A percentile compares a stretch with the other conserved stretches of the same genome.
Conservation (phyloP, 2,797 vertebrate genomes). For the Megalops cyprinoides region DNA sequence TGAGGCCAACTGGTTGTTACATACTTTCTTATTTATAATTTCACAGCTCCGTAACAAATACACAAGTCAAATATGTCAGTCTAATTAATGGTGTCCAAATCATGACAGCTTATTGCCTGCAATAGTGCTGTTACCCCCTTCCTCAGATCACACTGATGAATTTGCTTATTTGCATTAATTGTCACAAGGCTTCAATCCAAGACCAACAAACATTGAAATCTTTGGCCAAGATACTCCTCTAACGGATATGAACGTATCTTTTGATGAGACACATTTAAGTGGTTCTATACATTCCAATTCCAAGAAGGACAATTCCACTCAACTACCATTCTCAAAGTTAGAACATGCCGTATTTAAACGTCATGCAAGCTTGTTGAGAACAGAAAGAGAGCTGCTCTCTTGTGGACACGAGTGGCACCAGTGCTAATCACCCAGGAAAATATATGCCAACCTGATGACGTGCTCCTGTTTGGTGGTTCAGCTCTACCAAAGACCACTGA, state of each 20-base stretch:
- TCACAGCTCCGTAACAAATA: not conserved
- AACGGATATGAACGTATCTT: not conserved
- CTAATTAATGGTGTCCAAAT: not conserved
- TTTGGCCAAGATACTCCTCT: not conserved
- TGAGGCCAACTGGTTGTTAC: not conserved
- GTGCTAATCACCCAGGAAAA: not conserved
- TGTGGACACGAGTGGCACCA: not conserved
- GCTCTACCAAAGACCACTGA: not conserved
- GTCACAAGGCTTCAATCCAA: not conserved
- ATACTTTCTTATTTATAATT: not conserved
- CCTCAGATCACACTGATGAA: not conserved
- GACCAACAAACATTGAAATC: not conserved
- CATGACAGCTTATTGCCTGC: not conserved
- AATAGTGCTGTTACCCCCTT: not conserved
- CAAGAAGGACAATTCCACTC: not conserved
- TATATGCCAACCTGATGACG: not conserved
- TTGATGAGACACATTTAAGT: not conserved
- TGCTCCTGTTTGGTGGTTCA: not conserved
- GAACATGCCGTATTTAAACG: not conserved
- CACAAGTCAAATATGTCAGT: not conserved
- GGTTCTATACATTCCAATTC: not conserved
- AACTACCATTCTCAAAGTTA: not conserved
- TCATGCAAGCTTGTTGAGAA: not conserved
- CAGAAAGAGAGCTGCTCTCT: not conserved
- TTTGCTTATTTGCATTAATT: not conserved